Conservation (phyloP, 1,140 invertebrate genomes). For the Heliothis subflexa region DNA sequence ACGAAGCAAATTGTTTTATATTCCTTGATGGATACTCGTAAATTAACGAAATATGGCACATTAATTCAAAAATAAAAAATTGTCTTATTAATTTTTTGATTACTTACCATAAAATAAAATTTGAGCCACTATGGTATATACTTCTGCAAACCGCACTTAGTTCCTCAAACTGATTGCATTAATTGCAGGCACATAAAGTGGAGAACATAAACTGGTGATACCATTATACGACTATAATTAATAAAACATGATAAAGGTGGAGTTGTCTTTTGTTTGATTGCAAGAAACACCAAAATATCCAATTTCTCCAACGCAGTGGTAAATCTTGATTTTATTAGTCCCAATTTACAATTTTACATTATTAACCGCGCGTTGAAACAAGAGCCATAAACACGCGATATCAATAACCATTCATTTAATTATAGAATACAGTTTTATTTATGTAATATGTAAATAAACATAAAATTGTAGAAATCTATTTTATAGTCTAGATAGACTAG, state of each 20-base stretch:
- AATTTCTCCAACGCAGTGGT: slow-evolving; percentile 25
- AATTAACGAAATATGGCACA: no score
- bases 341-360: slow-evolving; percentile 22
- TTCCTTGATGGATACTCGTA: no score
- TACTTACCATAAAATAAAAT: neutral
- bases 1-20: no score
- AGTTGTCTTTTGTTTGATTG: slow-evolving; percentile 27
- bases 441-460: neutral
- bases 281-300: slow-evolving; percentile 32
- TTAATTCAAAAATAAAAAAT: no score
- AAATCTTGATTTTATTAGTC: slow-evolving; percentile 21
- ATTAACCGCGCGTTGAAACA: slow-evolving; percentile 17
- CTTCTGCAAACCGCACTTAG: slow-evolving; percentile 1
- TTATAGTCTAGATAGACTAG: no score
- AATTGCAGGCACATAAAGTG: slow-evolving; percentile 10
- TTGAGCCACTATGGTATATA: neutral
- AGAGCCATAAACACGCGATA: slow-evolving; percentile 25
- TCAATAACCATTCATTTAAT: neutral
- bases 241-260: slow-evolving; percentile 19
- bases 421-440: neutral
- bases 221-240: slow-evolving; percentile 32
- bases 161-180: slow-evolving; percentile 8
- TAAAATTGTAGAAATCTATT: neutral
- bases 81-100: no score
- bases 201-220: slow-evolving; percentile 10